These are phyloP conservation scores for Rhinolophus ferrumequinum DNA, from an alignment of 2,113 vertebrate genomes.

Conservation along the genomic window DNA sequence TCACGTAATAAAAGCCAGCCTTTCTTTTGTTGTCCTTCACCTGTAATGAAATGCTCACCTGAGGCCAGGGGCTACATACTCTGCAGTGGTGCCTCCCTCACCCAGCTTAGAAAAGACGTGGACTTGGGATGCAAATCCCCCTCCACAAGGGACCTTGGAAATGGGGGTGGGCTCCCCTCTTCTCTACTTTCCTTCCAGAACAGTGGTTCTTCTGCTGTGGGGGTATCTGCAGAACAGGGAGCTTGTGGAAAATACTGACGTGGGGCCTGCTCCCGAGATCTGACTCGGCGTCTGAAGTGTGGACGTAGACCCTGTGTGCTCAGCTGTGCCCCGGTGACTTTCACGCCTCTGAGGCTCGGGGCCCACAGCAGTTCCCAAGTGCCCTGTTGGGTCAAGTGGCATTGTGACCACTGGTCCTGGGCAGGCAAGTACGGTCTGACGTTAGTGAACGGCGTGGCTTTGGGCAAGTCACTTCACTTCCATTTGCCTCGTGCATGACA, in stretches of 20 bases:
- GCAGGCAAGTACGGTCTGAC: not conserved
- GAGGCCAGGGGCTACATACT: too few species aligned
- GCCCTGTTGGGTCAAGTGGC: not conserved
- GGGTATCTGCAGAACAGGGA: not conserved
- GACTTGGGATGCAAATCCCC: too few species aligned
- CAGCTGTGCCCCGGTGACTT: accelerated
- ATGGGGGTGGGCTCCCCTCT: accelerated
- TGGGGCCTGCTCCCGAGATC: not conserved
- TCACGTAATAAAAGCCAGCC: accelerated
- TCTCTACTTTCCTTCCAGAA: not conserved
- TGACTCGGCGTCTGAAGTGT: accelerated
- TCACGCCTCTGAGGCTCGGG: not conserved
- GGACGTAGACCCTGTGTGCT: not conserved
- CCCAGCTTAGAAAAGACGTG: accelerated
- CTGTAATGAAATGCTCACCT: not conserved
- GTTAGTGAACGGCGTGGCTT: accelerated
- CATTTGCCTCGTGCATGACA: not conserved
- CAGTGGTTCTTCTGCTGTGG: accelerated
- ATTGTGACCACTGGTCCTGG: not conserved
- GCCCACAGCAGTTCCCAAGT: accelerated
- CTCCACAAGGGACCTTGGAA: accelerated
- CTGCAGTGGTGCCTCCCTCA: not conserved
- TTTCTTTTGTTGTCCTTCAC: not conserved
- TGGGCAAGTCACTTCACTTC: not conserved
- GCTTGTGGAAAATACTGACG: accelerated